A percentile compares a stretch with the other conserved stretches of the same genome.
phyloP scores from a whole-genome alignment of 2,888 invertebrate species.

The Heteromyza rotundicornis region DNA sequence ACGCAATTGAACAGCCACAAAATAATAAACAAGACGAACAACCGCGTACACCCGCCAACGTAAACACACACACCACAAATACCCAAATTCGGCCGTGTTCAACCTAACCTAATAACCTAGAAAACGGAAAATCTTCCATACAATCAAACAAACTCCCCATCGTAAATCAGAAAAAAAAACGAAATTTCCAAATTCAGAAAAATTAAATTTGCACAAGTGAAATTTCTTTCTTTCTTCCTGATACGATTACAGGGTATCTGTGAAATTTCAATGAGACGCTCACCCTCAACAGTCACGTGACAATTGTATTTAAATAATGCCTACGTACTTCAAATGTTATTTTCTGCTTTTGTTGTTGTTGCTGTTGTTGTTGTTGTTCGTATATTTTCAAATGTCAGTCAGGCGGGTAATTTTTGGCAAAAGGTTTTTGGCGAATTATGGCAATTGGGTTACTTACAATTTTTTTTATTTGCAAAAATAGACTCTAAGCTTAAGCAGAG shows the following conservation, averaged over 20 bases:
- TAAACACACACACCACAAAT: conserved; percentile 27
- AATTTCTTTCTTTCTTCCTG: conserved; percentile 33
- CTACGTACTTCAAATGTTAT: background rate
- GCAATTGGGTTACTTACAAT: no score
- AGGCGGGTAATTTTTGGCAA: conserved; percentile 47
- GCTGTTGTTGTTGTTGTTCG: no score
- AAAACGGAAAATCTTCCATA: no score
- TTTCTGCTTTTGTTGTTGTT: conserved; percentile 17
- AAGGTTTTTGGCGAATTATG: no score
- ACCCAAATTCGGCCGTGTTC: conserved; percentile 21
- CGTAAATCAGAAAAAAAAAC: background rate
- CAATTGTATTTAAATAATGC: conserved; percentile 39
- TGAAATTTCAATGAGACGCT: conserved; percentile 40
- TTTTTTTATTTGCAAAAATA: no score
- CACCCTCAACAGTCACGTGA: conserved; percentile 42
- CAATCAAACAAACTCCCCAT: conserved; percentile 30
- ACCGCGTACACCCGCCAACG: conserved; percentile 32
- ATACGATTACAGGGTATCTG: conserved; percentile 4
- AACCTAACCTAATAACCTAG: conserved; percentile 42
- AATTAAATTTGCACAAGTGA: conserved; percentile 36
- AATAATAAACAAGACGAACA: conserved; percentile 10
- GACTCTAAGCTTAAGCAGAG: no score
- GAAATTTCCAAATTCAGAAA: conserved; percentile 3
- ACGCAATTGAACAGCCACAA: conserved; percentile 43
- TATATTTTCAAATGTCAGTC: conserved; percentile 39